These are phyloP conservation scores for Sogatella furcifera DNA, from an alignment of 1,140 invertebrate genomes.

Conservation along the genomic window DNA sequence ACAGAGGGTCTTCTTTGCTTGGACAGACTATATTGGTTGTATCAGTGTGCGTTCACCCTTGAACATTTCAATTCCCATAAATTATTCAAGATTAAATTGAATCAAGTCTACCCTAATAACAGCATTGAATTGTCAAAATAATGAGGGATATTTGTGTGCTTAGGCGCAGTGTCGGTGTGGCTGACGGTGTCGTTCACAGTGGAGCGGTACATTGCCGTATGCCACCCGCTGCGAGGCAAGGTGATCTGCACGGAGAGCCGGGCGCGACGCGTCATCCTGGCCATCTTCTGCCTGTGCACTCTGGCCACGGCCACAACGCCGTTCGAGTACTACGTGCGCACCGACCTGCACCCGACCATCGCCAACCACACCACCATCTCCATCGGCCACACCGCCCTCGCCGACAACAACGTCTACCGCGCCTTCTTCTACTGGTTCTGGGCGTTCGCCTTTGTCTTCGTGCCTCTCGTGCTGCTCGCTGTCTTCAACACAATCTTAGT, in stretches of 20 bases:
- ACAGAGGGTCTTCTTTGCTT: too few species aligned
- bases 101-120: too few species aligned
- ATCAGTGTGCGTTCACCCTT: too few species aligned
- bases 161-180: constrained; percentile 63
- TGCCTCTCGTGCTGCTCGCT: constrained; percentile 52
- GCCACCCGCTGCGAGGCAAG: constrained; percentile 62
- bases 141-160: too few species aligned
- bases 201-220: constrained; percentile 65
- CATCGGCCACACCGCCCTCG: constrained; percentile 28
- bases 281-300: constrained; percentile 50
- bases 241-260: constrained; percentile 52
- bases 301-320: constrained; percentile 48
- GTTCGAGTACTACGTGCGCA: constrained; percentile 43
- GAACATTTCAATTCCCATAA: too few species aligned
- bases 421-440: constrained; percentile 55
- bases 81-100: too few species aligned
- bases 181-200: constrained; percentile 67
- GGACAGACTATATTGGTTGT: too few species aligned
- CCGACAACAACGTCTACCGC: constrained; percentile 42
- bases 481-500: constrained; percentile 66
- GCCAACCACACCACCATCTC: background rate
- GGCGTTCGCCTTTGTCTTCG: constrained; percentile 49
- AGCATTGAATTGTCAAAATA: background rate
- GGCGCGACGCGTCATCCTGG: constrained; percentile 50
- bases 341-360: background rate